phyloP scores from a whole-genome alignment of 2,797 vertebrate species.

The Podarcis siculus region DNA sequence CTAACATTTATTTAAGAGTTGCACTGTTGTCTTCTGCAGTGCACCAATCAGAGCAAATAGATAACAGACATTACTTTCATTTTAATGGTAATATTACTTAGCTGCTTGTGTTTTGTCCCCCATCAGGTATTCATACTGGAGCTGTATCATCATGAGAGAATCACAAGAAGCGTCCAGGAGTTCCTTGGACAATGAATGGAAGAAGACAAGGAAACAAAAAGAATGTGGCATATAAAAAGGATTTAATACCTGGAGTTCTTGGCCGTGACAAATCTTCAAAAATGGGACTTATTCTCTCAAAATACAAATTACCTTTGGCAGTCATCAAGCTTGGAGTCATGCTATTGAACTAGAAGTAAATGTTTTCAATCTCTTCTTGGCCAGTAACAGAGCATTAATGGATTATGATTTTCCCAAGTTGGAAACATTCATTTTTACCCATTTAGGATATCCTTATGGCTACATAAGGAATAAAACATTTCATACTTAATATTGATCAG shows the following conservation, averaged over 20 bases:
- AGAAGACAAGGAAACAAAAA: slow-evolving; percentile 77
- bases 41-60: neutral
- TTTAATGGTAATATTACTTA: neutral
- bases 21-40: neutral
- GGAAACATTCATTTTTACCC: slow-evolving; percentile 78
- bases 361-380: slow-evolving; percentile 67
- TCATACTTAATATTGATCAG: slow-evolving; percentile 81
- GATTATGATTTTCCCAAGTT: slow-evolving; percentile 78
- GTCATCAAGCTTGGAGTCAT: slow-evolving; percentile 77
- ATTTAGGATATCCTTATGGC: slow-evolving; percentile 75
- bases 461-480: slow-evolving; percentile 75
- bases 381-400: slow-evolving; percentile 77
- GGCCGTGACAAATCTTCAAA: slow-evolving; percentile 70
- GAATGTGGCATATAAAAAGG: slow-evolving; percentile 78
- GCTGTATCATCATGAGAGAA: slow-evolving; percentile 79
- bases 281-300: slow-evolving; percentile 74
- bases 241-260: slow-evolving; percentile 76
- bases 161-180: slow-evolving; percentile 69
- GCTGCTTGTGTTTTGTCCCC: slow-evolving; percentile 48
- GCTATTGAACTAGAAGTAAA: slow-evolving; percentile 79
- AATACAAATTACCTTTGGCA: slow-evolving; percentile 71
- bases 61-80: neutral
- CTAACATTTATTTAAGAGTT: neutral
- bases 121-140: slow-evolving; percentile 71
- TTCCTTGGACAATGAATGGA: slow-evolving; percentile 74